Evolutionary conservation across 1,140 invertebrate species (phyloP), one percentile per base, ranked within the genome.

Genomic region (Leptinotarsa undecemlineata): DNA sequence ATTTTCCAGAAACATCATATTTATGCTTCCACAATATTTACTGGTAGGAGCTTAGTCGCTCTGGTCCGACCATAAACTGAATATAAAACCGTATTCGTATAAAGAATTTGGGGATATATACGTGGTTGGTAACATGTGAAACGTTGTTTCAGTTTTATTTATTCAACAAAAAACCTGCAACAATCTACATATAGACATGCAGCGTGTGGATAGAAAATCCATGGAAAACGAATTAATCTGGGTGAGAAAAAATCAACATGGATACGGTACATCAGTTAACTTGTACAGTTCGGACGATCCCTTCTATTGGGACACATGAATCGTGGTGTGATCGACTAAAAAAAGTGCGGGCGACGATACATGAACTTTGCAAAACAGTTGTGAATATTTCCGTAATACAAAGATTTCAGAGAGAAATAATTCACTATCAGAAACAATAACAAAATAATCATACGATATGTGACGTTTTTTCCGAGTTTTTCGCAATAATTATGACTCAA

Each of bases 191-290:
- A 57, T 57, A 42, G 33, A 57, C 51, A 57, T 17, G 15, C 17
- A 57, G n/a, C 17, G 14, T 57, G 51, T 19, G 51, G 51, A 57
- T 19, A 6, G n/a, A 57, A 57, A 57, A 17, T 57, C 51, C 51
- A 57, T 57, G 51, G 51, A 57, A 57, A 57, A 57, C 15, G 51
- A 57, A 57, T 57, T 57, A 57, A 57, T 57, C 51, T 15, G 51
- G 15, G 5, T 2, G 15, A n/a, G 33, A 8, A 57, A 57, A 57
- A 57, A 57, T 57, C 51, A 57, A 57, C 51, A 57, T 57, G 51
- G 3, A 2, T 8, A 57, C 51, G 51, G n/a, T 8, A 57, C 51
- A 57, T 13, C n/a, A 57, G 15, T 57, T 57, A 17, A n/a, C 51
- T 57, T 57, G 51, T 57, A 6, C 51, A 17, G 17, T 57, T 57